Conservation (phyloP, 2,797 vertebrate genomes). For the Leptodactylus fallax region DNA sequence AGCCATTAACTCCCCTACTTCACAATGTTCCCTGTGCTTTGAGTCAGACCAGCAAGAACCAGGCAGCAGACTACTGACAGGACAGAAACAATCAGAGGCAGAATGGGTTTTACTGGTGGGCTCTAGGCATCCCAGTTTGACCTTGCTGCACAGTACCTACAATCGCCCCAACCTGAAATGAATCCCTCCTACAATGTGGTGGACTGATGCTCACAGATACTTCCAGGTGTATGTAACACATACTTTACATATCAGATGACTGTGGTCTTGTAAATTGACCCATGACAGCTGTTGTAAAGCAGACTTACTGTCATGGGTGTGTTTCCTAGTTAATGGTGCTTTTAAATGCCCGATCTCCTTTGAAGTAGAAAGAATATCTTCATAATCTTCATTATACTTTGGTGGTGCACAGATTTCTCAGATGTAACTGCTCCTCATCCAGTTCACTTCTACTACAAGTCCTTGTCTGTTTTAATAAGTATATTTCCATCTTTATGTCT, state of each 20-base stretch:
- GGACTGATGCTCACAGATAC: background rate
- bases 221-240: background rate
- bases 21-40: too few relatives aligned
- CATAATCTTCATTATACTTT: background rate
- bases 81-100: too few relatives aligned
- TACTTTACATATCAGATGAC: background rate
- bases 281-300: background rate
- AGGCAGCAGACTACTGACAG: too few relatives aligned
- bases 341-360: background rate
- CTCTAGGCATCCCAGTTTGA: too few relatives aligned
- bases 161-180: too few relatives aligned
- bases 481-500: too few relatives aligned
- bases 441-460: background rate
- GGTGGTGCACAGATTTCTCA: background rate
- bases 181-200: background rate
- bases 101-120: too few relatives aligned
- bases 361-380: slow-evolving; percentile 7
- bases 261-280: background rate
- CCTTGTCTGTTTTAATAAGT: background rate
- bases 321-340: background rate
- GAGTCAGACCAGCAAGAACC: too few relatives aligned
- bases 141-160: too few relatives aligned
- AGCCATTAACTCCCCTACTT: too few relatives aligned
- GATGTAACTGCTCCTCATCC: background rate
- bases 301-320: background rate